phyloP scores from a whole-genome alignment of 2,113 vertebrate genomes.

The Rissa tridactyla region DNA sequence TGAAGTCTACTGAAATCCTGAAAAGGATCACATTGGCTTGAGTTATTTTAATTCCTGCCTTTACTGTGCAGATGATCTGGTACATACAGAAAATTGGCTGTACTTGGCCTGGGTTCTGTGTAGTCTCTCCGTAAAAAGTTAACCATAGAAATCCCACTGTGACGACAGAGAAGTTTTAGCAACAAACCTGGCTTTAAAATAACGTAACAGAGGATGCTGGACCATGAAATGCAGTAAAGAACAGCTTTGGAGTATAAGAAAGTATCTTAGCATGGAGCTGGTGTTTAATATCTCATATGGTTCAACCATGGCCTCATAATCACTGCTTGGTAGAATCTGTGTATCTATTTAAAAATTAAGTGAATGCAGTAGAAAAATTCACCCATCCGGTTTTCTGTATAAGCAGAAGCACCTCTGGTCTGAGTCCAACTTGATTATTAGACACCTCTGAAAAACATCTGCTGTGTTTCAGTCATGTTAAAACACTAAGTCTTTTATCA shows the following conservation, averaged over 20 bases:
- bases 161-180: neutral
- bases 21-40: neutral
- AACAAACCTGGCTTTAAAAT: neutral
- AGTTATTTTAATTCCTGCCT: neutral
- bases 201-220: neutral
- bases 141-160: neutral
- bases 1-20: neutral
- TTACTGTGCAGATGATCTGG: neutral
- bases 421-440: neutral
- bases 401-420: neutral
- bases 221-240: neutral
- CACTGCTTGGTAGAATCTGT: neutral
- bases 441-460: neutral
- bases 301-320: neutral
- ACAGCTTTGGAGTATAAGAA: neutral
- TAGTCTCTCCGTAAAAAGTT: neutral
- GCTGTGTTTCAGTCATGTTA: neutral
- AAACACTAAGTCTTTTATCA: neutral
- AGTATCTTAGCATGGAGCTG: neutral
- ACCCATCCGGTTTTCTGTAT: neutral
- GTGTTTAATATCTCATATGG: neutral
- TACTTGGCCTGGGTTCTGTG: neutral
- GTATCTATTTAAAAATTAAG: neutral
- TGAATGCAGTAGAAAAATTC: neutral
- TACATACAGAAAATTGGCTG: neutral